Evolutionary conservation across 1,140 invertebrate species (phyloP).

Genomic region (Bombus balteatus): DNA sequence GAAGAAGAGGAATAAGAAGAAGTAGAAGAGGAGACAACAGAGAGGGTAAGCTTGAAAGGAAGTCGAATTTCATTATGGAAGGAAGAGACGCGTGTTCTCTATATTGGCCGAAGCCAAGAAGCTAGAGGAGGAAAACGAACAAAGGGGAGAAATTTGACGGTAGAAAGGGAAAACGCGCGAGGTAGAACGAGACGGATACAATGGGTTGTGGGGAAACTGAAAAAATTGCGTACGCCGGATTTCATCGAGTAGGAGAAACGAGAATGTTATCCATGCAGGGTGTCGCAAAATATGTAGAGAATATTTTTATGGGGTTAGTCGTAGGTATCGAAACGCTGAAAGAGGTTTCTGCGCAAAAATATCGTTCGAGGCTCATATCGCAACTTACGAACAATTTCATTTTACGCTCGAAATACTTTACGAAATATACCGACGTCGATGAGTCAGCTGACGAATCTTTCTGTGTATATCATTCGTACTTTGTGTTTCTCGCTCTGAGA

Average conservation of each 20-base stretch:
- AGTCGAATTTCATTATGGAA: slow-evolving; percentile 59
- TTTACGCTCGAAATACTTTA: too few relatives aligned
- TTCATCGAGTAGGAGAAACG: neutral
- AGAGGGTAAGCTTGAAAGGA: slow-evolving; percentile 55
- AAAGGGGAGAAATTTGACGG: neutral
- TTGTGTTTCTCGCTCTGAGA: too few relatives aligned
- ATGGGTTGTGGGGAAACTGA: neutral
- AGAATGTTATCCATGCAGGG: neutral
- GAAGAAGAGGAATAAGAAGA: too few relatives aligned
- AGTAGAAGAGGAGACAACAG: neutral
- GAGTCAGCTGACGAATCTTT: too few relatives aligned
- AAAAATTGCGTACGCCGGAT: neutral
- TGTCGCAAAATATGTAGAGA: too few relatives aligned
- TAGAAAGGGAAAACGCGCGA: neutral
- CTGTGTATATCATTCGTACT: too few relatives aligned
- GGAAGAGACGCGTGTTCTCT: slow-evolving; percentile 50
- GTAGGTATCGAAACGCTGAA: too few relatives aligned
- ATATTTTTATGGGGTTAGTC: too few relatives aligned
- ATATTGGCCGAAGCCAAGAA: neutral
- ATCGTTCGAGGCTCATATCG: too few relatives aligned
- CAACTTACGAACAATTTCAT: too few relatives aligned
- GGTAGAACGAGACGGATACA: neutral
- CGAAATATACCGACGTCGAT: too few relatives aligned
- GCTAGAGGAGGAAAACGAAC: neutral
- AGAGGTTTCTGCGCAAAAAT: too few relatives aligned